Conservation (phyloP, 2,797 vertebrate species). For the Eospalax fontanierii region DNA sequence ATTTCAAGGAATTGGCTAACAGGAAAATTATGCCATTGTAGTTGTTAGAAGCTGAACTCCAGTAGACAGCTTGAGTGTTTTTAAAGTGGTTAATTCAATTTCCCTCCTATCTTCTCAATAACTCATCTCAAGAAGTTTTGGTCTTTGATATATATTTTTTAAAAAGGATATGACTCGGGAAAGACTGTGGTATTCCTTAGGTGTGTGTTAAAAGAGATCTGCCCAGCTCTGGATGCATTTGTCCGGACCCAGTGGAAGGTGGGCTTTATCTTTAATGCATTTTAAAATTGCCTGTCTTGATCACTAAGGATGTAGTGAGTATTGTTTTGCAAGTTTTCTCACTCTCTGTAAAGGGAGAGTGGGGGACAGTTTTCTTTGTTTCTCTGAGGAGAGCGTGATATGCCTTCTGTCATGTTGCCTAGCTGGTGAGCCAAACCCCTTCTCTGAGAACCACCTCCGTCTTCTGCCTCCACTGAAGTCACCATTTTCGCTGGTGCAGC, state of each 20-base stretch:
- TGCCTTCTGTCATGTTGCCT: neutral
- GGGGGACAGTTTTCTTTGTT: neutral
- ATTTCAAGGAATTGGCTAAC: conserved; percentile 77
- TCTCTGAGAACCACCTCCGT: neutral
- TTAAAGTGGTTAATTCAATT: conserved; percentile 74
- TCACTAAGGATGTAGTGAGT: neutral
- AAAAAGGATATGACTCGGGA: too few species aligned
- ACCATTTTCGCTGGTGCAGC: neutral
- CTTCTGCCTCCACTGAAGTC: neutral
- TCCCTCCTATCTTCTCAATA: conserved; percentile 70
- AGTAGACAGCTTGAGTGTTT: conserved; percentile 78
- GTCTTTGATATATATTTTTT: conserved; percentile 54
- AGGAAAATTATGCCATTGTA: conserved; percentile 71
- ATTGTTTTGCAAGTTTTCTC: neutral
- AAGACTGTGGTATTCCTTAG: conserved; percentile 8
- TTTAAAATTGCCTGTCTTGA: conserved; percentile 20
- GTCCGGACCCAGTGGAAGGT: neutral
- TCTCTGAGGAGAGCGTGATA: neutral
- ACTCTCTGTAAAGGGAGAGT: neutral
- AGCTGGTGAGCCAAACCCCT: neutral
- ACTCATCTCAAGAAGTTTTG: conserved; percentile 75
- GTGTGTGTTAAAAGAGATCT: neutral
- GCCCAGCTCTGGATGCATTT: neutral
- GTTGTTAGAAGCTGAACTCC: conserved; percentile 61
- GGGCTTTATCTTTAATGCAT: conserved; percentile 10